Evolutionary conservation across 2,888 invertebrate genomes (phyloP), one percentile per base, ranked within the genome.

Genomic region (Proisotoma minuta): DNA sequence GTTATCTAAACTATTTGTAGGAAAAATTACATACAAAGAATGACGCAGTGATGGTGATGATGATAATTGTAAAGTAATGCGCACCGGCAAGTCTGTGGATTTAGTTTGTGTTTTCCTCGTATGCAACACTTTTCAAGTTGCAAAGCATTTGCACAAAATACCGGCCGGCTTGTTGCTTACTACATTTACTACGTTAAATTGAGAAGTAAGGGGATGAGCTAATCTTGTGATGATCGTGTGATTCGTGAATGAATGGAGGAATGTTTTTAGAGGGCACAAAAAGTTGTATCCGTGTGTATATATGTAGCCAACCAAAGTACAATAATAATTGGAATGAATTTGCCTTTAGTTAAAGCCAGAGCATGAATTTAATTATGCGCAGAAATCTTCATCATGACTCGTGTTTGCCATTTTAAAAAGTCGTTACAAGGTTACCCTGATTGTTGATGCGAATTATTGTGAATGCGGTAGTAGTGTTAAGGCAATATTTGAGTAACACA

Each of bases 91-190:
- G 43, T 43, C 43, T 43, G 43, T 43, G 15, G 43, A 34, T 34
- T 34, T 34, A 15, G 34, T 10, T 8, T n/a, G 4, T 43, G 20
- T 43, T 43, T 43, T 43, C 43, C 43, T 43, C 18, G 15, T 43
- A 43, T n/a, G 18, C 43, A 43, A 43, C 34, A 43, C 43, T 18
- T 4, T 43, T 51, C 26, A 27, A 26, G 10, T 51, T 51, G 51
- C 51, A 5, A 5, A 50, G 5, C 22, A 24, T 50, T 24, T 8
- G 50, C 26, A 24, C 50, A n/a, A 27, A 27, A 54, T 52, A 22
- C 53, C 53, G 53, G 53, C 53, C 53, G 53, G 53, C 39, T 34
- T 54, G n/a, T 34, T 54, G 53, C 52, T 5, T 54, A 20, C 43
- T 18, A n/a, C n/a, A n/a, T n/a, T n/a, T n/a, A n/a, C n/a, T n/a